Evolutionary conservation across 2,113 vertebrate species (phyloP).

Genomic region (Centrocercus urophasianus): DNA sequence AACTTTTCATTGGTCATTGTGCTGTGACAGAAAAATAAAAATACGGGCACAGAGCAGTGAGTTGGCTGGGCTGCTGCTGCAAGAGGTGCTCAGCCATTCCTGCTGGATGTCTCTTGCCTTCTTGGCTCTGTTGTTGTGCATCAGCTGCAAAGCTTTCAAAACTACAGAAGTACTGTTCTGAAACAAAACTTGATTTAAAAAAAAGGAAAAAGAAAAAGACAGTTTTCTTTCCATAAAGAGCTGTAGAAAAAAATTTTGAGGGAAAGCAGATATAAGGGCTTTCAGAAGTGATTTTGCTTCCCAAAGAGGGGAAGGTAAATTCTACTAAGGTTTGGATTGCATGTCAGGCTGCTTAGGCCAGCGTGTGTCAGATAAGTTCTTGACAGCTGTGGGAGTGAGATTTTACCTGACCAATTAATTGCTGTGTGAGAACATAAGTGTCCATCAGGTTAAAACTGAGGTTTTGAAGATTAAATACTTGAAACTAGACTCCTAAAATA

Average conservation of each 20-base stretch:
- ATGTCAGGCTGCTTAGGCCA: background rate
- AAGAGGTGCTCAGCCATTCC: background rate
- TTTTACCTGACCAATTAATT: background rate
- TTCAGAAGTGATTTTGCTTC: background rate
- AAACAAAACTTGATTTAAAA: background rate
- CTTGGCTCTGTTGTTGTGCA: background rate
- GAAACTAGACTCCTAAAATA: background rate
- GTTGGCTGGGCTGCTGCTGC: background rate
- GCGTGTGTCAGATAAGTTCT: background rate
- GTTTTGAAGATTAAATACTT: background rate
- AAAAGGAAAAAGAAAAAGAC: background rate
- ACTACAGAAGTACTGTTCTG: background rate
- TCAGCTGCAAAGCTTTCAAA: background rate
- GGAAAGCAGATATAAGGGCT: background rate
- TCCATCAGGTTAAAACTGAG: background rate
- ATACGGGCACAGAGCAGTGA: background rate
- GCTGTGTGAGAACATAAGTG: background rate
- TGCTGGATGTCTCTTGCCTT: background rate
- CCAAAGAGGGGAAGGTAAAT: background rate
- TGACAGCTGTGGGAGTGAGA: background rate
- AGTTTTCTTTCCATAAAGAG: background rate
- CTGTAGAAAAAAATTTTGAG: background rate
- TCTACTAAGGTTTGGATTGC: background rate
- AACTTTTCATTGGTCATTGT: background rate
- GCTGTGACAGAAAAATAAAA: background rate